phyloP scores from a whole-genome alignment of 2,797 vertebrate species.

The Hafferia zeledoni region DNA sequence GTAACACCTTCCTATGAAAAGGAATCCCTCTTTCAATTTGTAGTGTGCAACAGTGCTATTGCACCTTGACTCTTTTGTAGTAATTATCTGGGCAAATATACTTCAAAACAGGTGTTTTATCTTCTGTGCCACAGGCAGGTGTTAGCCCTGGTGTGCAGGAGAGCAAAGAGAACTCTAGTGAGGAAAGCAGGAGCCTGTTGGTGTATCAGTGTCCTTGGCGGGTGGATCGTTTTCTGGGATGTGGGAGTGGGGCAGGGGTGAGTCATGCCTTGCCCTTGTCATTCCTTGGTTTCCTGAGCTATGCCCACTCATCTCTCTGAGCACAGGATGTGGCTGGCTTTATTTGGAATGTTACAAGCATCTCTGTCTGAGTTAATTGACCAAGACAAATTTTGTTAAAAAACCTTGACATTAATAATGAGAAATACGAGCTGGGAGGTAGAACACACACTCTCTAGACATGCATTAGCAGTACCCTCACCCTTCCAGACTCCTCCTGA shows the following conservation, averaged over 20 bases:
- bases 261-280: constrained; percentile 40
- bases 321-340: constrained; percentile 52
- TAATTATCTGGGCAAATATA: neutral
- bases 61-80: neutral
- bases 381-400: constrained; percentile 73
- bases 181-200: neutral
- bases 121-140: neutral
- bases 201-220: neutral
- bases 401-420: constrained; percentile 70
- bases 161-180: neutral
- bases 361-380: constrained; percentile 66
- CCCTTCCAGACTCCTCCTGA: constrained; percentile 37
- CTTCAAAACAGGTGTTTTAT: neutral
- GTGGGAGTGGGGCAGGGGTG: neutral
- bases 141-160: neutral
- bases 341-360: constrained; percentile 67
- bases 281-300: constrained; percentile 25
- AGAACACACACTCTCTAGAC: constrained; percentile 27
- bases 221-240: neutral
- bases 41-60: neutral
- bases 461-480: constrained; percentile 19
- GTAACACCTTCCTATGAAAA: neutral
- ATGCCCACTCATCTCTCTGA: neutral
- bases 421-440: constrained; percentile 64
- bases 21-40: neutral